phyloP scores from a whole-genome alignment of 2,113 vertebrate species.

The Clarias gariepinus region DNA sequence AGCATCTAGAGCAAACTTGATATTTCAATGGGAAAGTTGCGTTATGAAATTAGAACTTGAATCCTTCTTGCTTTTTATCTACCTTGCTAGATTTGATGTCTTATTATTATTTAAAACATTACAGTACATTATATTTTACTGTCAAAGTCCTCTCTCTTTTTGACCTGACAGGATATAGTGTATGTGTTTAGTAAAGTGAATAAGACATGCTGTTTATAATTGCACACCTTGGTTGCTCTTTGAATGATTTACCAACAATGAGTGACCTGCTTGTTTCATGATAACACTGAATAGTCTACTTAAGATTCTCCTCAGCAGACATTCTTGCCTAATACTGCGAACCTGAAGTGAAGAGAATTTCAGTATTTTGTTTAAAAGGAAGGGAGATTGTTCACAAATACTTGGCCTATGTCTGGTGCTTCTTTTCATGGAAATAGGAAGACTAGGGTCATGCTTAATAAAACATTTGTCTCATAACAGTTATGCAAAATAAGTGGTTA shows the following conservation, averaged over 20 bases:
- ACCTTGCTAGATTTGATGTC: background rate
- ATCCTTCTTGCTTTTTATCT: background rate
- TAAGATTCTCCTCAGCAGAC: background rate
- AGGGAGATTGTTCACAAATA: background rate
- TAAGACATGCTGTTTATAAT: background rate
- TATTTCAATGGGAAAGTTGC: background rate
- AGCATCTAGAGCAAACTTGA: background rate
- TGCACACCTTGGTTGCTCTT: background rate
- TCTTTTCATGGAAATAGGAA: background rate
- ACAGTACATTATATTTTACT: background rate
- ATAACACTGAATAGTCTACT: slow-evolving; percentile 13
- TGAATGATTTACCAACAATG: slow-evolving; percentile 50
- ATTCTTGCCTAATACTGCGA: background rate
- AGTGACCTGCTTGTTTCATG: slow-evolving; percentile 11
- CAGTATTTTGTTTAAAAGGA: background rate
- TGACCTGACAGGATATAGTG: background rate
- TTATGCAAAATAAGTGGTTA: background rate
- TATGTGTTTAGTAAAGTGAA: background rate
- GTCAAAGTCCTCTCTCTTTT: background rate
- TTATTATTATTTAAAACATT: background rate
- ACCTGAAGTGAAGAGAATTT: background rate
- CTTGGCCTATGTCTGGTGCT: background rate
- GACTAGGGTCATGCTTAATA: background rate
- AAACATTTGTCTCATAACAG: background rate
- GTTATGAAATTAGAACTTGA: background rate